Evolutionary conservation across 2,797 vertebrate genomes (phyloP).

Genomic region (Moxostoma hubbsi): DNA sequence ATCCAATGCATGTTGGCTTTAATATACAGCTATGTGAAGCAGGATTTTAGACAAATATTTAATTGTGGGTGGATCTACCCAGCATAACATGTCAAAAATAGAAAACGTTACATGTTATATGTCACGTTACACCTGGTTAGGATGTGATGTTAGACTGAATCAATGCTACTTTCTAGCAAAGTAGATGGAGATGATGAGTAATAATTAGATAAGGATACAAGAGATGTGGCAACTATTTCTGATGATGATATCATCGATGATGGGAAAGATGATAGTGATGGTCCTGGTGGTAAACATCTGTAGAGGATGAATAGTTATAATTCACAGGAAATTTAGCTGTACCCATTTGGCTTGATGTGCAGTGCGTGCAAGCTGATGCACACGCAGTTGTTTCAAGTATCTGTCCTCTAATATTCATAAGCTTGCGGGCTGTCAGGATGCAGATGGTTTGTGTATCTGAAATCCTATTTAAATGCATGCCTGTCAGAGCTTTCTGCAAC

Average conservation of each 20-base stretch:
- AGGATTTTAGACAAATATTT: not conserved
- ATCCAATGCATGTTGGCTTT: not conserved
- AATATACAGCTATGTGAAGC: not conserved
- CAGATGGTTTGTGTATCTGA: conserved; percentile 56
- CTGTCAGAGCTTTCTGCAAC: conserved; percentile 40
- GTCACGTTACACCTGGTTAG: not conserved
- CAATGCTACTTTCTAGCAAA: not conserved
- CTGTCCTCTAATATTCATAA: conserved; percentile 59
- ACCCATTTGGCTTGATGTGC: conserved; percentile 5
- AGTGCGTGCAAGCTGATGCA: conserved; percentile 28
- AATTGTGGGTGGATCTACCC: not conserved
- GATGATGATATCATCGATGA: conserved; percentile 1
- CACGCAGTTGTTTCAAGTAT: conserved; percentile 45
- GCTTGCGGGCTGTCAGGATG: conserved; percentile 51
- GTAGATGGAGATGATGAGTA: too few species aligned
- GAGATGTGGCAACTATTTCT: not conserved
- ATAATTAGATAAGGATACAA: not conserved
- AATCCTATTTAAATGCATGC: conserved; percentile 59
- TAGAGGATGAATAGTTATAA: conserved; percentile 6
- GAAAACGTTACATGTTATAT: not conserved
- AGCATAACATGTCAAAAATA: not conserved
- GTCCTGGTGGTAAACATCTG: conserved; percentile 29
- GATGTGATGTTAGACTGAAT: not conserved
- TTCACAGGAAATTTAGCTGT: not conserved
- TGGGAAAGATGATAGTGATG: not conserved